A percentile compares a stretch with the other conserved stretches of the same genome.
phyloP scores from a whole-genome alignment of 1,140 invertebrate species.

The Ceratosolen fusciceps region DNA sequence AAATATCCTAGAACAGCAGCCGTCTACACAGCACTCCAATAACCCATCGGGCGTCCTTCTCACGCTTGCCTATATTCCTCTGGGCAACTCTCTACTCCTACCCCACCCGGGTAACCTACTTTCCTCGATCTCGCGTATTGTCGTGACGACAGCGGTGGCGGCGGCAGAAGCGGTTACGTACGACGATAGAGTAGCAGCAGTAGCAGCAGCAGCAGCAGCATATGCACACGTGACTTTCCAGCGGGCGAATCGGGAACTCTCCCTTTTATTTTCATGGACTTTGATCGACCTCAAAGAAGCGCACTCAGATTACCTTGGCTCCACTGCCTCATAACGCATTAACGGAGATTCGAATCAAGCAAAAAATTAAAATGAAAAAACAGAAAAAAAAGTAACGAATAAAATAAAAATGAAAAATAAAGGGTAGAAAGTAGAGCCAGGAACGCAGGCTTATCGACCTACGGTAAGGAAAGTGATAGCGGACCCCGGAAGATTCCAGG shows the following conservation, averaged over 20 bases:
- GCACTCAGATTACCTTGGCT: no score
- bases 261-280: not conserved
- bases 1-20: constrained; percentile 62
- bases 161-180: no score
- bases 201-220: not conserved
- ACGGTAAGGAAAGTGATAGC: not conserved
- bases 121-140: constrained; percentile 44
- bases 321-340: no score
- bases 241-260: not conserved
- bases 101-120: constrained; percentile 65
- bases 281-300: no score
- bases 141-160: no score
- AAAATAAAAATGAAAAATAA: no score
- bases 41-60: not conserved
- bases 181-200: no score
- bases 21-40: not conserved
- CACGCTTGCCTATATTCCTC: constrained; percentile 49
- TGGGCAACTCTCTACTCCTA: constrained; percentile 65
- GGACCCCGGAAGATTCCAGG: not conserved
- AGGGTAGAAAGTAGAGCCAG: no score
- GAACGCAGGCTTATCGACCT: not conserved
- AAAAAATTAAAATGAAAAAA: no score
- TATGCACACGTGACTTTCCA: constrained; percentile 28
- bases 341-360: no score
- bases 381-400: no score